A percentile compares a stretch with the other conserved stretches of the same genome.
Conservation (phyloP, 1,140 invertebrate genomes). For the Amyelois transitella region DNA sequence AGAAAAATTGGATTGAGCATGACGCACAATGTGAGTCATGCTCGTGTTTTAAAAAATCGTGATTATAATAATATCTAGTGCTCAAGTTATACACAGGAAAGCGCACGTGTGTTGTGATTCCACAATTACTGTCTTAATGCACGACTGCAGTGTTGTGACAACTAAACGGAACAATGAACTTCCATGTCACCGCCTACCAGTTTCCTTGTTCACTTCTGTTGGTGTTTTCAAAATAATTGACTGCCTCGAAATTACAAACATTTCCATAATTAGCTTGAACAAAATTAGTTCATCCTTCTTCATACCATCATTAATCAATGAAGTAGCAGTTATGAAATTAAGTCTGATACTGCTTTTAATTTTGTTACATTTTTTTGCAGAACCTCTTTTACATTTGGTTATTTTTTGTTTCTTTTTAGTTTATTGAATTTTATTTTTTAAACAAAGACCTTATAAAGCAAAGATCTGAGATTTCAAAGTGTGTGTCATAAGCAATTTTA, state of each 20-base stretch:
- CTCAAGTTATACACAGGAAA: slow-evolving; percentile 1
- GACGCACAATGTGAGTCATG: neutral
- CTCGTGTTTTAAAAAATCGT: neutral
- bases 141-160: neutral
- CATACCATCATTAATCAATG: too few relatives aligned
- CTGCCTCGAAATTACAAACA: neutral
- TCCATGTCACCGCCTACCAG: neutral
- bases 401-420: too few relatives aligned
- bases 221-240: neutral
- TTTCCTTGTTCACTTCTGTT: neutral
- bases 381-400: too few relatives aligned
- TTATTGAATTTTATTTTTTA: too few relatives aligned
- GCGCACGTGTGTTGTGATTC: neutral
- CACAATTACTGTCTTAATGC: neutral
- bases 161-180: neutral
- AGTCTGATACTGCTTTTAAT: too few relatives aligned
- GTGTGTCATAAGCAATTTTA: too few relatives aligned
- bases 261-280: too few relatives aligned
- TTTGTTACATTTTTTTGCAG: too few relatives aligned
- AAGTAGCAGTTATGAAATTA: too few relatives aligned
- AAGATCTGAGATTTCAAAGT: too few relatives aligned
- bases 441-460: too few relatives aligned
- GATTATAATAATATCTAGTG: neutral
- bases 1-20: neutral
- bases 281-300: too few relatives aligned